These are phyloP conservation scores for Prunella fulvescens DNA, from an alignment of 2,113 vertebrate genomes.

Conservation along the genomic window DNA sequence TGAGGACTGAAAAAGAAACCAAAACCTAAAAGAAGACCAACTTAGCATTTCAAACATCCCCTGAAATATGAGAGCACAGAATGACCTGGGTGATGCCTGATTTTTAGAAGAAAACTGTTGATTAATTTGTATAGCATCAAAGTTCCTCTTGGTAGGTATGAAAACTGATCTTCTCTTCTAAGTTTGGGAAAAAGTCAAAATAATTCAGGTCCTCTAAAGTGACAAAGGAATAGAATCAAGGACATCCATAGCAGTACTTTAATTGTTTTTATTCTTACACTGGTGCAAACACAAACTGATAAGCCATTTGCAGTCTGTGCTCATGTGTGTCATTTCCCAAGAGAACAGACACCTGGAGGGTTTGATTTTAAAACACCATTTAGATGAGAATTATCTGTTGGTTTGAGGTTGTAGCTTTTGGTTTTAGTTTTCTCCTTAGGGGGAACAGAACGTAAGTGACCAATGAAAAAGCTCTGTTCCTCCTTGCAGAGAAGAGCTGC, in stretches of 20 bases:
- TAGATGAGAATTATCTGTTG: background rate
- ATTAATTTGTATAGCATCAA: background rate
- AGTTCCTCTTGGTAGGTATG: background rate
- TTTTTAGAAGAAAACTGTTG: background rate
- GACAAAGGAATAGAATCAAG: background rate
- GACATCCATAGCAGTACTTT: background rate
- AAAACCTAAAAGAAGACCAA: background rate
- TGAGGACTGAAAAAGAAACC: background rate
- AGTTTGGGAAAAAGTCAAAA: background rate
- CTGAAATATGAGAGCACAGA: background rate
- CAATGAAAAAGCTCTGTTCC: background rate
- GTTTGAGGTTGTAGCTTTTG: background rate
- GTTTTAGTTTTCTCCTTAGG: background rate
- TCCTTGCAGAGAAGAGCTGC: background rate
- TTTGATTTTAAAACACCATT: background rate
- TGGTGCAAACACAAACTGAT: background rate
- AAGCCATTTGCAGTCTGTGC: background rate
- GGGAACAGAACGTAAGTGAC: background rate
- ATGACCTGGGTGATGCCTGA: background rate
- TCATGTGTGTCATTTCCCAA: background rate
- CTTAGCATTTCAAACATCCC: background rate
- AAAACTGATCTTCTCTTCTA: background rate
- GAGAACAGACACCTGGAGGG: background rate
- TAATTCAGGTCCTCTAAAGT: background rate
- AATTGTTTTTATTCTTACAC: background rate